Conservation (phyloP, 2,797 vertebrate genomes). For the Notolepis coatsorum region DNA sequence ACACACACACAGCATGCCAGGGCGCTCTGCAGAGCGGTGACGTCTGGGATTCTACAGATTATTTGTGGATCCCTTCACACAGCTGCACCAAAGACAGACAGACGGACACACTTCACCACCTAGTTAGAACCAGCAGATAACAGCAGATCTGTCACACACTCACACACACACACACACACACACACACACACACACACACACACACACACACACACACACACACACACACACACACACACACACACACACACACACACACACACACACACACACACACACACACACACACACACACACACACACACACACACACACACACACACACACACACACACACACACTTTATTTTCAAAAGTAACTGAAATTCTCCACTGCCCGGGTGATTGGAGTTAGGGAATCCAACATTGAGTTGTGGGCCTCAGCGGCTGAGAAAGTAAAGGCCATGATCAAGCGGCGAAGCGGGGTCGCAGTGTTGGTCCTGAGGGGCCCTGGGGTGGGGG, state of each 20-base stretch:
- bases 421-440: too few species aligned
- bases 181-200: not conserved
- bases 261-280: conserved; percentile 3
- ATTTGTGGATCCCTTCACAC: conserved; percentile 62
- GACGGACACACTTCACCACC: conserved; percentile 48
- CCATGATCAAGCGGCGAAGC: too few species aligned
- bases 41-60: conserved; percentile 55
- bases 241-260: conserved; percentile 18
- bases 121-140: conserved; percentile 53
- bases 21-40: conserved; percentile 30
- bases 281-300: conserved; percentile 13
- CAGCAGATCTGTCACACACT: conserved; percentile 11
- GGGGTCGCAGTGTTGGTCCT: too few species aligned
- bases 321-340: conserved; percentile 7
- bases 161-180: not conserved
- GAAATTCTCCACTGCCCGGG: too few species aligned
- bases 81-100: conserved; percentile 55
- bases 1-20: conserved; percentile 46
- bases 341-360: too few species aligned
- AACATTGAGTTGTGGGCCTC: too few species aligned
- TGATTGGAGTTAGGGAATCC: too few species aligned
- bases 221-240: conserved; percentile 12
- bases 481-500: too few species aligned
- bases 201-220: conserved; percentile 17
- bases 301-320: conserved; percentile 15